Evolutionary conservation across 1,140 invertebrate genomes (phyloP).

Genomic region (Littorina saxatilis): DNA sequence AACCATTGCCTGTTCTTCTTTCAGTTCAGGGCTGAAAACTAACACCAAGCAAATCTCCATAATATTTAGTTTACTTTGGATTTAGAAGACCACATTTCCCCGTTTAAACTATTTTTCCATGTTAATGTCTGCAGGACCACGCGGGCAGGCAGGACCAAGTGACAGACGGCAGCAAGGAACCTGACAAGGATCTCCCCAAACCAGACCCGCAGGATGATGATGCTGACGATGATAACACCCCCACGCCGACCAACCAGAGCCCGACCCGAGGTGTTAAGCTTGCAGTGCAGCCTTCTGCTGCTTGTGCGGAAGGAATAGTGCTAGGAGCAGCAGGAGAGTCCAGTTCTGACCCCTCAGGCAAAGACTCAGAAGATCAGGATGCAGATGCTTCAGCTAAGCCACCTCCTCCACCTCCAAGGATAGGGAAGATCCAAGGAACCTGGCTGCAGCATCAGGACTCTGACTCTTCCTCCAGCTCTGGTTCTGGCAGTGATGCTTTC

Average conservation of each 20-base stretch:
- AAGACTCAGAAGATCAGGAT: neutral
- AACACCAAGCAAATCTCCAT: no score
- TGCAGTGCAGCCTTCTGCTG: neutral
- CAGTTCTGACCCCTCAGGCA: neutral
- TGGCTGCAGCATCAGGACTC: conserved; percentile 33
- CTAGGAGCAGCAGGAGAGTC: neutral
- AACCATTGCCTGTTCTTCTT: no score
- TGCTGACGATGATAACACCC: neutral
- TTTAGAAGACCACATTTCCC: no score
- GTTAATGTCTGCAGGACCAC: no score
- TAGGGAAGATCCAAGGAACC: conserved; percentile 29
- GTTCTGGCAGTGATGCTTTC: conserved; percentile 48
- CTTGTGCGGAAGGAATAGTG: neutral
- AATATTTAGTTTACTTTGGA: no score
- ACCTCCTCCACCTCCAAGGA: neutral
- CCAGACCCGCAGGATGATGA: neutral
- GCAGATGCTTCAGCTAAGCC: neutral
- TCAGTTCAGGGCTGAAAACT: no score
- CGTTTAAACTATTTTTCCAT: no score
- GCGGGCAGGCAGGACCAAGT: no score
- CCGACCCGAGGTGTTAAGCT: neutral
- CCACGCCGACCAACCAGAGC: conserved; percentile 37
- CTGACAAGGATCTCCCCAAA: no score
- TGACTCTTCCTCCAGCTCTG: conserved; percentile 49
- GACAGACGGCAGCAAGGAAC: no score